Conservation (phyloP, 2,888 invertebrate species). For the Chymomyza procnemis region DNA sequence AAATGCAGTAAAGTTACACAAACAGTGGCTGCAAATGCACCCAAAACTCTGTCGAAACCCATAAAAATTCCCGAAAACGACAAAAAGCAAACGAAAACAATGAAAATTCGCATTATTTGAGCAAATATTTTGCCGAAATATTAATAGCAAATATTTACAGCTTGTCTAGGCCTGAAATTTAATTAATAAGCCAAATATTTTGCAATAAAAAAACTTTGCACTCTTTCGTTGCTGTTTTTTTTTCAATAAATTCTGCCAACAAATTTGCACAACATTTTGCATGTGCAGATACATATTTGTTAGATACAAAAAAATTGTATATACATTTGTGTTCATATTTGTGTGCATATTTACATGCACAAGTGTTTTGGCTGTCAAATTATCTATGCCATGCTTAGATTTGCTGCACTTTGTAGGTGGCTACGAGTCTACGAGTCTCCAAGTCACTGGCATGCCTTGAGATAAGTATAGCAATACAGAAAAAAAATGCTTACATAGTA, state of each 20-base stretch:
- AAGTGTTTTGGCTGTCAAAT: conserved; percentile 44
- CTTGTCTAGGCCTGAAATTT: conserved; percentile 33
- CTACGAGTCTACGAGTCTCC: neutral
- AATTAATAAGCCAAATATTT: conserved; percentile 73
- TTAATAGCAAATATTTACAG: neutral
- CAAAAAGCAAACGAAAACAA: neutral
- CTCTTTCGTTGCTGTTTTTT: conserved; percentile 34
- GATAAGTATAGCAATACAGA: conserved; percentile 8
- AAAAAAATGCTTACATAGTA: neutral
- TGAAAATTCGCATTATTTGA: neutral
- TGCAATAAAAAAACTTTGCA: conserved; percentile 37
- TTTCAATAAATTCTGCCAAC: conserved; percentile 68
- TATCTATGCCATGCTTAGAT: conserved; percentile 41
- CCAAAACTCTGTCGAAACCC: neutral
- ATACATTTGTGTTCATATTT: neutral
- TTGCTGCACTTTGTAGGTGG: conserved; percentile 31
- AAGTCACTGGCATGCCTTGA: conserved; percentile 27
- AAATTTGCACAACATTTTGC: conserved; percentile 45
- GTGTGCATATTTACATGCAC: conserved; percentile 56
- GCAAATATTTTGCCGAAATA: neutral
- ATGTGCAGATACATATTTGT: neutral
- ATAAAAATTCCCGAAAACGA: neutral
- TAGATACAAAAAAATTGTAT: neutral
- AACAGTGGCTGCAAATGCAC: neutral
- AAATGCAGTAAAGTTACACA: no score